A percentile compares a stretch with the other conserved stretches of the same genome.
phyloP scores from a whole-genome alignment of 1,140 invertebrate species.

The Neoseiulus cucumeris region DNA sequence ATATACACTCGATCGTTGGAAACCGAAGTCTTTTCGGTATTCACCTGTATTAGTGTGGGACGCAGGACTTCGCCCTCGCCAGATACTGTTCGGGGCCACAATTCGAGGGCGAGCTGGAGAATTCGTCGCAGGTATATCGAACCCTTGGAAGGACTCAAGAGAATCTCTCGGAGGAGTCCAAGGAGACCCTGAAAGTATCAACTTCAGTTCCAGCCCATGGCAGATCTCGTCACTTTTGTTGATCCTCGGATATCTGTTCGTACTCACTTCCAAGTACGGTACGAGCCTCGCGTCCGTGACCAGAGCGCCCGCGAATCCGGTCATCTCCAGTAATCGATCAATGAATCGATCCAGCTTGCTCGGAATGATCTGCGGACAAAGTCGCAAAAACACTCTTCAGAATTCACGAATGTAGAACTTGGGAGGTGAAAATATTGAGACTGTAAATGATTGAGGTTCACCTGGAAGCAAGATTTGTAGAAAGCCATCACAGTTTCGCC shows the following conservation, averaged over 20 bases:
- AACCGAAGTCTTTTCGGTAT: too few relatives aligned
- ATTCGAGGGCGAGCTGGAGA: background rate
- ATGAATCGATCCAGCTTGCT: background rate
- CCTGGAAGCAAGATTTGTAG: background rate
- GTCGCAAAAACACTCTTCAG: too few relatives aligned
- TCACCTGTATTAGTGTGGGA: background rate
- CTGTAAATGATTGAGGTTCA: background rate
- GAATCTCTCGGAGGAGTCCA: background rate
- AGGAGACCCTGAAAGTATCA: background rate
- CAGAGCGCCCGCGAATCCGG: background rate
- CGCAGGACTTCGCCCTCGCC: background rate
- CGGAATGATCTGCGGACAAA: too few relatives aligned
- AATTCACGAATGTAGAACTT: too few relatives aligned
- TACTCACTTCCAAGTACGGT: background rate
- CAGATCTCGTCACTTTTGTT: too few relatives aligned
- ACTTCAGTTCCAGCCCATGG: background rate
- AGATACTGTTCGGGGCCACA: background rate
- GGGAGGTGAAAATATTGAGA: too few relatives aligned
- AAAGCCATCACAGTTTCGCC: background rate
- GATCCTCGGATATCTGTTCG: too few relatives aligned
- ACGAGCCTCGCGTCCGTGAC: background rate
- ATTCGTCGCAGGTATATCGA: background rate
- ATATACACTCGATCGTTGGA: too few relatives aligned
- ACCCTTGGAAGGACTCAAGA: background rate
- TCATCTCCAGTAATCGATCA: background rate